Percentiles rank a stretch among this genome's conserved stretches.
These are phyloP conservation scores for Morone saxatilis DNA, from an alignment of 2,113 vertebrate species.

Conservation along the genomic window DNA sequence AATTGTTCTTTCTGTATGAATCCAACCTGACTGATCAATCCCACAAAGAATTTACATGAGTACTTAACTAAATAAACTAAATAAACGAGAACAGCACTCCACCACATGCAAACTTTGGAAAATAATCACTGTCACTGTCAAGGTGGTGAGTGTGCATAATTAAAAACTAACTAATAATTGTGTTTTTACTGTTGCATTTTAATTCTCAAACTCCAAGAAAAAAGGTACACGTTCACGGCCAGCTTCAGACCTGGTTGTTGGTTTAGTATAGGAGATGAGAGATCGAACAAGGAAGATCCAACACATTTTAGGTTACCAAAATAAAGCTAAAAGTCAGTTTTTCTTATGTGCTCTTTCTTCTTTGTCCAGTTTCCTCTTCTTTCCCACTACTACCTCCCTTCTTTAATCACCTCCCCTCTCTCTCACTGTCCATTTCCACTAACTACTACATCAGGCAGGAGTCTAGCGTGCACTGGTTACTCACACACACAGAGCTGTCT, in stretches of 20 bases:
- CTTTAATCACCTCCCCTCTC: constrained; percentile 4
- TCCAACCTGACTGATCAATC: background rate
- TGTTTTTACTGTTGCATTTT: background rate
- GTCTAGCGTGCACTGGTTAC: constrained; percentile 24
- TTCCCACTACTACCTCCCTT: background rate
- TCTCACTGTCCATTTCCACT: constrained; percentile 33
- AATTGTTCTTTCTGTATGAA: background rate
- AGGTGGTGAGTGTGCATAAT: background rate
- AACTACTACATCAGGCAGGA: constrained; percentile 43
- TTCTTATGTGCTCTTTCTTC: background rate
- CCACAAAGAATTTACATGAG: background rate
- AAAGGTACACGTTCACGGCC: background rate
- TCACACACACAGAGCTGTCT: background rate
- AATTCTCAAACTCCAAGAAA: background rate
- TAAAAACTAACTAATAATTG: background rate
- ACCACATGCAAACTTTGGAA: background rate
- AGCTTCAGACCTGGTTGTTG: background rate
- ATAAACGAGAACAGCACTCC: background rate
- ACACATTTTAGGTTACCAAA: background rate
- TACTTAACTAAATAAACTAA: background rate
- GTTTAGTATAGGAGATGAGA: background rate
- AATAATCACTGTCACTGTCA: background rate
- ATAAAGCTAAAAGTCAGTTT: background rate
- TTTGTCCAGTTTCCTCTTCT: background rate
- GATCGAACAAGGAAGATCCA: background rate